Evolutionary conservation across 2,888 invertebrate genomes (phyloP).

Genomic region (Orchestes rusci): DNA sequence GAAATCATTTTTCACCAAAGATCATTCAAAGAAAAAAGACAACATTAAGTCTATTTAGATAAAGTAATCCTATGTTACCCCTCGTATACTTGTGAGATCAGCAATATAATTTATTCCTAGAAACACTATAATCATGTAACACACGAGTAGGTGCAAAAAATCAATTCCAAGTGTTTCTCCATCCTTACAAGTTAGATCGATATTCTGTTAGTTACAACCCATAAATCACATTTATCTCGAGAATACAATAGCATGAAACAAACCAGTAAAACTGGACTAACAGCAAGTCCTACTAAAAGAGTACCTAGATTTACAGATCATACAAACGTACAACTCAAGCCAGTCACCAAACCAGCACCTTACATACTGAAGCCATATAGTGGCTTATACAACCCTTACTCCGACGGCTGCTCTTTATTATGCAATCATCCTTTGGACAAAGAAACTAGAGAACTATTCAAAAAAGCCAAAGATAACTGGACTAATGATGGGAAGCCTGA

Average conservation of each 20-base stretch:
- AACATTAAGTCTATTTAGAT: too few species aligned
- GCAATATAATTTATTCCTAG: too few species aligned
- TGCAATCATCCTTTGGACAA: slow-evolving; percentile 79
- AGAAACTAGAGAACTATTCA: slow-evolving; percentile 64
- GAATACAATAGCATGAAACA: slow-evolving; percentile 32
- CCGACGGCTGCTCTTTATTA: slow-evolving; percentile 70
- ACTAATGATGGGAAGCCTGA: slow-evolving; percentile 40
- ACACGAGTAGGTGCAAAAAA: too few species aligned
- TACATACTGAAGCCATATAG: slow-evolving; percentile 72
- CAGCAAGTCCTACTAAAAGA: slow-evolving; percentile 51
- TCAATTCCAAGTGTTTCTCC: too few species aligned
- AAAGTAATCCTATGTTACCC: too few species aligned
- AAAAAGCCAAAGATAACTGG: slow-evolving; percentile 64
- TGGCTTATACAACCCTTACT: slow-evolving; percentile 74
- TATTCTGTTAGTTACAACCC: too few species aligned
- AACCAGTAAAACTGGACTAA: slow-evolving; percentile 59
- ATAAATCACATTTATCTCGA: too few species aligned
- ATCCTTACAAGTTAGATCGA: too few species aligned
- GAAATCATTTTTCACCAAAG: too few species aligned
- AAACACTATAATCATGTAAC: too few species aligned
- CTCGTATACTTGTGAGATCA: too few species aligned
- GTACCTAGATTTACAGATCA: slow-evolving; percentile 5
- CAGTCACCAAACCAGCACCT: slow-evolving; percentile 62
- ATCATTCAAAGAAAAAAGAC: too few species aligned
- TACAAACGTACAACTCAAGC: slow-evolving; percentile 46